These are phyloP conservation scores for Austrolebias charrua DNA, from an alignment of 2,797 vertebrate species.

Conservation along the genomic window DNA sequence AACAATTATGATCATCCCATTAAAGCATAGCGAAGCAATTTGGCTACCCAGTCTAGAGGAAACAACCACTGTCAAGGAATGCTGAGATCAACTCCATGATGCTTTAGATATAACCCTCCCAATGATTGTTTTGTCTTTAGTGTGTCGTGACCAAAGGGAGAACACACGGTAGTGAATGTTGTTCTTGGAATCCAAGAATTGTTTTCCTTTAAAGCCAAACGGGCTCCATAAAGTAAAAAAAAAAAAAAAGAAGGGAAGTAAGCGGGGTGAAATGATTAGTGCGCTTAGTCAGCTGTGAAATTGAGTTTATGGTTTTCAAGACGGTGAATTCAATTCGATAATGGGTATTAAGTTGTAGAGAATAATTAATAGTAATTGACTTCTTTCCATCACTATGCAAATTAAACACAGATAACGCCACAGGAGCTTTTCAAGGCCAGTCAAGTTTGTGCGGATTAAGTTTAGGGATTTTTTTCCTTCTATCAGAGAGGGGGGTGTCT, in stretches of 20 bases:
- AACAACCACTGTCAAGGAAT: constrained; percentile 49
- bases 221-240: constrained; percentile 29
- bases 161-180: constrained; percentile 39
- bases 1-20: constrained; percentile 79
- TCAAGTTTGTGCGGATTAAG: constrained; percentile 74
- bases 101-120: constrained; percentile 10
- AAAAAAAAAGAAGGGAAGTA: constrained; percentile 7
- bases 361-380: constrained; percentile 83
- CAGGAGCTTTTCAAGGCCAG: constrained; percentile 72
- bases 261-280: constrained; percentile 71
- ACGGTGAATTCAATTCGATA: constrained; percentile 80
- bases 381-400: constrained; percentile 81
- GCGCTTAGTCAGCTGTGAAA: constrained; percentile 81
- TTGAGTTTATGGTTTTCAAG: constrained; percentile 83
- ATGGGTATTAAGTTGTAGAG: constrained; percentile 81
- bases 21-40: constrained; percentile 78
- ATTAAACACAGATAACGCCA: constrained; percentile 77
- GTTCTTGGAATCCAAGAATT: constrained; percentile 50
- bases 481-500: constrained; percentile 56
- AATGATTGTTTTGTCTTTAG: constrained; percentile 24
- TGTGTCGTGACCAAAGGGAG: constrained; percentile 13
- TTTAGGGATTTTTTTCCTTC: constrained; percentile 60
- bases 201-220: constrained; percentile 40
- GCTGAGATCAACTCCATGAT: constrained; percentile 41
- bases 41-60: constrained; percentile 61